A percentile compares a stretch with the other conserved stretches of the same genome.
Conservation (phyloP, 2,797 vertebrate species). For the Poecilia velifera region DNA sequence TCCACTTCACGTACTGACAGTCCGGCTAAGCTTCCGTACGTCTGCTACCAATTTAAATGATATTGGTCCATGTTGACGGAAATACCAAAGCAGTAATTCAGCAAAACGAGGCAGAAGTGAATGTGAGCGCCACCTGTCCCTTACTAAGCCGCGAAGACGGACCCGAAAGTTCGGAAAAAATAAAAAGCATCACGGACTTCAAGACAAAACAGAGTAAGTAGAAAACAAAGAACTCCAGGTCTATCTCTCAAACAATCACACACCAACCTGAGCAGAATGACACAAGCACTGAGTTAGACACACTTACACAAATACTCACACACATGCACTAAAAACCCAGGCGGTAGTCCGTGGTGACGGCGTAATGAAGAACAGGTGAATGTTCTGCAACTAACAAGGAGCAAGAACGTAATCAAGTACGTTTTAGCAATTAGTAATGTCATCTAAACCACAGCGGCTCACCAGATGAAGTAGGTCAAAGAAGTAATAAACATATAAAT, state of each 20-base stretch:
- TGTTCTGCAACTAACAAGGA: constrained; percentile 49
- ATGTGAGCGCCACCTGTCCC: not conserved
- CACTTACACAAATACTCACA: constrained; percentile 16
- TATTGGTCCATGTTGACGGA: not conserved
- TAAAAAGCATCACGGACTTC: not conserved
- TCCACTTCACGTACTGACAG: not conserved
- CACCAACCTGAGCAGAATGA: not conserved
- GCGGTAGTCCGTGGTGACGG: constrained; percentile 59
- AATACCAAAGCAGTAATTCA: not conserved
- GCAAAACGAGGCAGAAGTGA: not conserved
- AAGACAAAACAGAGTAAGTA: constrained; percentile 20
- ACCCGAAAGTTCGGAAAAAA: not conserved
- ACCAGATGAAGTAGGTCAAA: constrained; percentile 79
- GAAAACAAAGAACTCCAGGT: constrained; percentile 16
- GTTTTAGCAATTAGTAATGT: constrained; percentile 76
- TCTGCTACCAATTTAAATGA: not conserved
- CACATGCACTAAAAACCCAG: constrained; percentile 24
- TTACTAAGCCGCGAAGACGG: not conserved
- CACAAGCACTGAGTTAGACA: constrained; percentile 8
- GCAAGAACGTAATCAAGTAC: constrained; percentile 39
- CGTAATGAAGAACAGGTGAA: constrained; percentile 79
- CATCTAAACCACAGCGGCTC: constrained; percentile 75
- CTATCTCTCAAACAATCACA: constrained; percentile 5
- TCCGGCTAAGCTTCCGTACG: not conserved
- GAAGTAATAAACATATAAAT: constrained; percentile 17